A percentile compares a stretch with the other conserved stretches of the same genome.
phyloP scores from a whole-genome alignment of 2,113 vertebrate species.

The Nesoenas mayeri region DNA sequence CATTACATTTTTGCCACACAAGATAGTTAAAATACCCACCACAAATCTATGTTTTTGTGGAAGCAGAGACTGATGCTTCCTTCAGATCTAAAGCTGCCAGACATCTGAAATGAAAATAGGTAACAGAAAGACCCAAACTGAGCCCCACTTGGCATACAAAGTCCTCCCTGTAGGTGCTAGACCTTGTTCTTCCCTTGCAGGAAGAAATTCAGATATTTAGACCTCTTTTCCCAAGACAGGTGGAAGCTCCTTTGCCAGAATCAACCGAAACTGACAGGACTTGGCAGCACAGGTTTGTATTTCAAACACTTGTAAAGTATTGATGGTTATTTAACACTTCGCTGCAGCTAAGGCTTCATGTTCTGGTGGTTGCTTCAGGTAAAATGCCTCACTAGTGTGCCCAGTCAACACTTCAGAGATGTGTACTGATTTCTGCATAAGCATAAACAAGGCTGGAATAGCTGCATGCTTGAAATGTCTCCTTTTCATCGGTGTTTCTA shows the following conservation, averaged over 20 bases:
- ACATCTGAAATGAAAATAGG: neutral
- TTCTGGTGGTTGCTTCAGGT: neutral
- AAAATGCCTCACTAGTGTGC: neutral
- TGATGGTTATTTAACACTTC: neutral
- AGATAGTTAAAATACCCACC: neutral
- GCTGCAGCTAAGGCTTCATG: neutral
- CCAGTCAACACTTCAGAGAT: neutral
- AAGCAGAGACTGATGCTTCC: neutral
- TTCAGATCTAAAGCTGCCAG: neutral
- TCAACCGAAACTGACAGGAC: neutral
- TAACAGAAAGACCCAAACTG: neutral
- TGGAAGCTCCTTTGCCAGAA: neutral
- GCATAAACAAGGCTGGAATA: neutral
- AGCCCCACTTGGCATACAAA: neutral
- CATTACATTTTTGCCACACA: neutral
- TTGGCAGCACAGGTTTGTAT: neutral
- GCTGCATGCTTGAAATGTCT: neutral
- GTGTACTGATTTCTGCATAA: neutral
- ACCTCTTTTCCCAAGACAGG: neutral
- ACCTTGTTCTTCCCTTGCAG: neutral
- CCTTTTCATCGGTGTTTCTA: neutral
- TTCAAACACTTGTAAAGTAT: neutral
- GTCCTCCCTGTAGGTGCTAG: neutral
- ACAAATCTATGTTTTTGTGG: neutral
- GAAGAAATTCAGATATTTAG: neutral